These are phyloP conservation scores for Gryllus bimaculatus DNA, from an alignment of 1,140 invertebrate genomes.

Conservation along the genomic window DNA sequence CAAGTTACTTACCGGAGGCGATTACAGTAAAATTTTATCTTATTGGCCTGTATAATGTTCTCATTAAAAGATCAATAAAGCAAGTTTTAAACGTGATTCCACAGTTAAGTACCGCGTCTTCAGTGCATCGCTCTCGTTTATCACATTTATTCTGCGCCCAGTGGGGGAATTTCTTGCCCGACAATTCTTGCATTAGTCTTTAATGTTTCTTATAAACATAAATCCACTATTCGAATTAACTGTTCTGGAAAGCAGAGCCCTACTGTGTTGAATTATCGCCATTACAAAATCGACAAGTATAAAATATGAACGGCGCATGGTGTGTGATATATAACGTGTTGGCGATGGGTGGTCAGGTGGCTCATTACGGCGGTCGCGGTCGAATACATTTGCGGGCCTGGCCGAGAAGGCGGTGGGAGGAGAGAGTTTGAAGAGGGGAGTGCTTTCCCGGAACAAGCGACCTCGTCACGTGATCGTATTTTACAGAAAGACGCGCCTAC, in stretches of 20 bases:
- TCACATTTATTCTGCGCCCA: too few species aligned
- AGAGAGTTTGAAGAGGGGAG: not conserved
- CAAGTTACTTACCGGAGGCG: too few species aligned
- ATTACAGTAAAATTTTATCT: too few species aligned
- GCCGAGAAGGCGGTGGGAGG: not conserved
- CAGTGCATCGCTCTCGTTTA: too few species aligned
- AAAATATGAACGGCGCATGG: not conserved
- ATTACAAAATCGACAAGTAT: not conserved
- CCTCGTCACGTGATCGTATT: not conserved
- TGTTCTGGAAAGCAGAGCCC: not conserved
- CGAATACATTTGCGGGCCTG: not conserved
- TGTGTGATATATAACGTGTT: not conserved
- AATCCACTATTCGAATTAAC: not conserved
- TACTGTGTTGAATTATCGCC: not conserved
- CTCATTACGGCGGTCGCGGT: not conserved
- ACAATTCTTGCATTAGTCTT: too few species aligned
- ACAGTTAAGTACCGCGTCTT: too few species aligned
- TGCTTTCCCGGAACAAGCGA: not conserved
- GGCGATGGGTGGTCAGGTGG: slow-evolving; percentile 1
- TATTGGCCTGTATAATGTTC: too few species aligned
- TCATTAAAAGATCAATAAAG: too few species aligned
- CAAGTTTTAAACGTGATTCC: too few species aligned
- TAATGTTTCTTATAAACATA: not conserved
- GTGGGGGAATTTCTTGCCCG: too few species aligned
- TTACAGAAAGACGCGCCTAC: not conserved